A percentile compares a stretch with the other conserved stretches of the same genome.
Evolutionary conservation across 2,797 vertebrate species (phyloP).

Genomic region (Enteromius unitaeniatus): DNA sequence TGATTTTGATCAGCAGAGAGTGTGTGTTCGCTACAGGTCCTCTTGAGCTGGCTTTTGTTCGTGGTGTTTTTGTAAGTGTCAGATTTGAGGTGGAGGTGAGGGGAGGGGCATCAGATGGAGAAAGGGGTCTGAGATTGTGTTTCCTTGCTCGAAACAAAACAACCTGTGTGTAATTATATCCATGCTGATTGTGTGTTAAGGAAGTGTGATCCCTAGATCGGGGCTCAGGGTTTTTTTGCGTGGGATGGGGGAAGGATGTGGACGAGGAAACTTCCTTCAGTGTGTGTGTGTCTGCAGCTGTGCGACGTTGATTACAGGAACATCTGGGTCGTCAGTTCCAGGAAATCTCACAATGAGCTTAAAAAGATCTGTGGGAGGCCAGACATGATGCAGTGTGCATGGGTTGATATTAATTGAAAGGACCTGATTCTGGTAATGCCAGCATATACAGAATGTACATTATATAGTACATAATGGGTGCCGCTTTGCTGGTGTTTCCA

Average conservation of each 20-base stretch:
- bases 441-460: not conserved
- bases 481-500: not conserved
- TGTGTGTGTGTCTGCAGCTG: conserved; percentile 68
- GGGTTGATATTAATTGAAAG: conserved; percentile 16
- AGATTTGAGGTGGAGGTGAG: conserved; percentile 60
- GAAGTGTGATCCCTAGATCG: conserved; percentile 73
- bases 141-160: conserved; percentile 78
- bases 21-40: conserved; percentile 6
- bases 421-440: conserved; percentile 6
- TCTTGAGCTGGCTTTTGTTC: conserved; percentile 5
- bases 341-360: conserved; percentile 60
- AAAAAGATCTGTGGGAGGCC: conserved; percentile 62
- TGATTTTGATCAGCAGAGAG: conserved; percentile 13
- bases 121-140: conserved; percentile 58
- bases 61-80: conserved; percentile 38
- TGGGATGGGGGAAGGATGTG: conserved; percentile 58
- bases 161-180: conserved; percentile 79
- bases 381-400: conserved; percentile 38
- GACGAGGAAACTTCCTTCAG: conserved; percentile 52
- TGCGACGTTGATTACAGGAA: conserved; percentile 75
- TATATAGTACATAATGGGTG: not conserved
- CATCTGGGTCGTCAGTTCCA: conserved; percentile 71
- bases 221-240: conserved; percentile 41
- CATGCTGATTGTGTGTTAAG: conserved; percentile 75
- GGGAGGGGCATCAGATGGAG: conserved; percentile 55